Percentiles rank a stretch among this genome's conserved stretches.
These are phyloP conservation scores for Sycobia sp. DNA, from an alignment of 1,140 invertebrate genomes.

Conservation along the genomic window DNA sequence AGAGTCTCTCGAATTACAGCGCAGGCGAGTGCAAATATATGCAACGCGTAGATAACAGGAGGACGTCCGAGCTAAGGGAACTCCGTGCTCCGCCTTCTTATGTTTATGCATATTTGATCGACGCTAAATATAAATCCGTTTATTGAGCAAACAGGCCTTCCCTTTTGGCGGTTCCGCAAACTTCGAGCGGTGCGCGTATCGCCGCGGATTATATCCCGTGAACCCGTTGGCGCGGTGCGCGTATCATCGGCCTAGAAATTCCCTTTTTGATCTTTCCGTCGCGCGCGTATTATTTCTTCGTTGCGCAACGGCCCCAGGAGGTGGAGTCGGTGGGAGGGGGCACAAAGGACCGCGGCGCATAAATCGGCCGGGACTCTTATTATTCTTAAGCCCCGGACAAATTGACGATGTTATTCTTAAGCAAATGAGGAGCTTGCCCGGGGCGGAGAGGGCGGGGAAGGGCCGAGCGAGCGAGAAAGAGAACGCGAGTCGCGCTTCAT, in stretches of 20 bases:
- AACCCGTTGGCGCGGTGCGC: too few species aligned
- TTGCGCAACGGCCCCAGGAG: neutral
- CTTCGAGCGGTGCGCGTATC: neutral
- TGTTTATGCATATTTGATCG: too few species aligned
- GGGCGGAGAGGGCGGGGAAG: too few species aligned
- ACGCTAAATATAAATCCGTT: conserved; percentile 15
- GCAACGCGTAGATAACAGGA: too few species aligned
- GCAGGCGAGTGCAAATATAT: too few species aligned
- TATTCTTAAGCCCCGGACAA: conserved; percentile 44
- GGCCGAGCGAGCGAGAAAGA: too few species aligned
- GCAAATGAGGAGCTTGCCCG: conserved; percentile 52
- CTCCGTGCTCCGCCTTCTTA: too few species aligned
- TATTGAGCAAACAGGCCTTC: conserved; percentile 10
- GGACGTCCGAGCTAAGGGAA: too few species aligned
- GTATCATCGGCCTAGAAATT: too few species aligned
- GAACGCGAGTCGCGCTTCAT: too few species aligned
- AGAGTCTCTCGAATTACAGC: too few species aligned
- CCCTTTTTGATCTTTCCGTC: conserved; percentile 31
- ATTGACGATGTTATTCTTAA: conserved; percentile 52
- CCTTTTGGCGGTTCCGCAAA: neutral
- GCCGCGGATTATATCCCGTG: neutral
- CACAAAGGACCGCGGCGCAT: conserved; percentile 40
- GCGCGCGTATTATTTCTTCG: neutral
- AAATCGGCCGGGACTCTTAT: conserved; percentile 42
- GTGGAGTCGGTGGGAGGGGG: conserved; percentile 28